Base-by-base conservation (phyloP, 1,140 invertebrate species). In the Lutraria rhynchaena region DNA sequence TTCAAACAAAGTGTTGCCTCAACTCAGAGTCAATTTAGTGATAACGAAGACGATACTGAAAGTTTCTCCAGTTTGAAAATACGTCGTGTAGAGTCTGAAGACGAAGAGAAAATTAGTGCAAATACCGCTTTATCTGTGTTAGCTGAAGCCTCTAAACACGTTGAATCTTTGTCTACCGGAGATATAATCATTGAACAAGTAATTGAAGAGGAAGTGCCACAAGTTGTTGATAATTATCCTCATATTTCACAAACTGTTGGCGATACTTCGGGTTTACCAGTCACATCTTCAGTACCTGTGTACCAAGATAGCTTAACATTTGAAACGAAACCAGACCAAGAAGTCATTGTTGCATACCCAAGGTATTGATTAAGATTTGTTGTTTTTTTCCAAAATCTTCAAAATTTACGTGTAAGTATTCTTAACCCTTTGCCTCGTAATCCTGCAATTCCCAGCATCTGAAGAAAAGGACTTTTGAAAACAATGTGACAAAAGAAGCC, bases 61-160 rank as follows among this genome's bases (percentile, higher is more conserved):
- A 35, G 27, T 22, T 46, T n/a, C 31, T 63, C 69, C 9, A 74
- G 27, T 63, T 77, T 81, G 24, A 63, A 73, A 65, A 81, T 81
- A 33, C 35, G 58, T 3, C 27, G 78, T 22, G 78, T 74, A 19
- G 70, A 81, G 29, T 17, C 31, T 17, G 44, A 58, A 41, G 70
- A 73, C 4, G 51, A 53, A 11, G 51, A 49, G 0, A 33, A 27
- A 57, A 24, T 31, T 13, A 53, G 19, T 22, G 15, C 35, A 24
- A 71, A 51, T 13, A 73, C 78, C 9, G 67, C 78, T 4, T 31
- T 81, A 51, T 70, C 78, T 63, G 69, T 81, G 41, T 27, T 81
- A 22, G 78, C 78, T 24, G 78, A 73, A 35, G 78, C 78, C 5
- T 81, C 78, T 24, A 63, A 81, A 33, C 78, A 81, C 78, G 78